Percentiles rank a stretch among this genome's conserved stretches.
phyloP scores from a whole-genome alignment of 2,888 invertebrate genomes.

The Salpingus planirostris region DNA sequence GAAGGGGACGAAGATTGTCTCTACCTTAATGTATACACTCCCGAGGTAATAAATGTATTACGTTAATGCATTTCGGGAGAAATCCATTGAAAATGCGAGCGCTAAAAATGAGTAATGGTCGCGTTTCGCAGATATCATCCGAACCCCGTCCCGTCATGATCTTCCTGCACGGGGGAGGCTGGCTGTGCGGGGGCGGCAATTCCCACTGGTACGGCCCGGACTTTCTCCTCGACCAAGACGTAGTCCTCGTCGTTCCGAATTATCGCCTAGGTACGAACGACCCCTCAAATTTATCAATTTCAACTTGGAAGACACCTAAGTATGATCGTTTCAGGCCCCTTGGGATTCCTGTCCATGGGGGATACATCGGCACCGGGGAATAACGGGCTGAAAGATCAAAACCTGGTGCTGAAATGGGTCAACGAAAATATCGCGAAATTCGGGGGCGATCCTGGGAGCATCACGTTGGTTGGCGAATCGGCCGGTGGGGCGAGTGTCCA shows the following conservation, averaged over 20 bases:
- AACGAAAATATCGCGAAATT: slow-evolving; percentile 36
- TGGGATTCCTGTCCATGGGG: slow-evolving; percentile 37
- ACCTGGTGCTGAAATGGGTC: slow-evolving; percentile 36
- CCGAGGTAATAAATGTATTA: slow-evolving; percentile 35
- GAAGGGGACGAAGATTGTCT: slow-evolving; percentile 76
- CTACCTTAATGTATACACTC: slow-evolving; percentile 64
- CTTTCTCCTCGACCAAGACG: slow-evolving; percentile 58
- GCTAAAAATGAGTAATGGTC: no score
- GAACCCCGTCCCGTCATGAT: slow-evolving; percentile 70
- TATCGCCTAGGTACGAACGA: slow-evolving; percentile 61
- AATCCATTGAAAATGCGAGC: no score
- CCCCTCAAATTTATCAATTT: no score
- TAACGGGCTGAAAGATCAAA: slow-evolving; percentile 41
- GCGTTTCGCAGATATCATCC: no score
- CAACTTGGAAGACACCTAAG: neutral
- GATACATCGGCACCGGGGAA: slow-evolving; percentile 40
- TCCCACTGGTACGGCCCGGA: slow-evolving; percentile 62
- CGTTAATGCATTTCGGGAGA: no score
- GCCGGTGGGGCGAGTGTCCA: slow-evolving; percentile 41
- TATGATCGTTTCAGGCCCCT: slow-evolving; percentile 28
- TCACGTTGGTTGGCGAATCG: slow-evolving; percentile 40
- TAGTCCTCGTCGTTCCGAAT: slow-evolving; percentile 60
- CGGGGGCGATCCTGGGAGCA: slow-evolving; percentile 37
- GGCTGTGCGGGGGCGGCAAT: slow-evolving; percentile 63
- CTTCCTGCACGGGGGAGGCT: slow-evolving; percentile 67